Base-by-base conservation (phyloP, 2,113 vertebrate species). In the Nycticebus coucang region DNA sequence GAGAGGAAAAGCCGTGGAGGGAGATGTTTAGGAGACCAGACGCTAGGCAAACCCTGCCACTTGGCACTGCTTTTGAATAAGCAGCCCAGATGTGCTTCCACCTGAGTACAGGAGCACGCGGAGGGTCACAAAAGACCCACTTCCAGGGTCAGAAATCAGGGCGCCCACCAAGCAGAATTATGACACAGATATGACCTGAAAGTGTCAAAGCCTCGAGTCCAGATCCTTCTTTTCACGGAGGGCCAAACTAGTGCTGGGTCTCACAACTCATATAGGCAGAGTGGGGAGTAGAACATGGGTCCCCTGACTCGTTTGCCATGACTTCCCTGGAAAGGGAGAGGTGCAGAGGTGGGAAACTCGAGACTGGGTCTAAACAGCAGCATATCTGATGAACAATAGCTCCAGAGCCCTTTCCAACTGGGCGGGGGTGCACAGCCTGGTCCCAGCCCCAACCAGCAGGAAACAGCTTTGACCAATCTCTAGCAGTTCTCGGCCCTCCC, bases 401-500 rank as follows among this genome's bases (percentile, higher is more conserved):
- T 89, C 88, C 1, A 3, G 71, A 92, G 90, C 60, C 30, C 71
- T 97, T 97, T 96, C 87, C 95, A 95, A 83, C 81, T 95, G 93
- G 97, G 97, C 1, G 96, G 96, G 96, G 96, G 95, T 93, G 45
- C 4, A 1, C 41, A 96, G 57, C 85, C 85, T 90, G 84, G 82
- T 94, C 86, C 93, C 91, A 94, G 72, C 68, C 59, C 62, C 91
- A 93, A 91, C 14, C 35, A 96, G 33, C 91, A 97, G 95, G 94
- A 96, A 96, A 94, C 68, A 91, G 94, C 89, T 97, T 93, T 92
- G 74, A 71, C 41, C 85, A 96, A 87, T 93, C 72, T 95, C 78
- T 62, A 93, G 57, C 60, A 94, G 72, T 66, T 89, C 69, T 91
- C 89, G 94, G 79, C 88, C 96, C 96, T 96, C 96, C 97, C 96